Conservation (phyloP, 2,888 invertebrate genomes). For the Mimachlamys varia region DNA sequence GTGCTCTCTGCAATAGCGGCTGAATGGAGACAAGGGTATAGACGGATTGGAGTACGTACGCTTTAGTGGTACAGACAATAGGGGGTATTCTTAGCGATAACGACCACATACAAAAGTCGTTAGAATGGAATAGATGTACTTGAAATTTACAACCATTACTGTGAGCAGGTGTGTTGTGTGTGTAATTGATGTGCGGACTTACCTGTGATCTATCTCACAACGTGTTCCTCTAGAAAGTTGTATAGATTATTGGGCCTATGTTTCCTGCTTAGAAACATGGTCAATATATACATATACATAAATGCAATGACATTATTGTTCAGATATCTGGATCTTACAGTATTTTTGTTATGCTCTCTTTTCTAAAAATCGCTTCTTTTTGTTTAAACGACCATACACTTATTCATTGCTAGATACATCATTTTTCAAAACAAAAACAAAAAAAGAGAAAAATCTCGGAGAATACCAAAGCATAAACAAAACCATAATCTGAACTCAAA, state of each 20-base stretch:
- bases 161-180: not conserved
- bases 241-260: not conserved
- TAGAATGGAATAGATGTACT: not conserved
- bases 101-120: not conserved
- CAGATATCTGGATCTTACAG: no score
- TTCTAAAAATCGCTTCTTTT: no score
- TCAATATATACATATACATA: no score
- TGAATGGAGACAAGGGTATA: not conserved
- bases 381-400: no score
- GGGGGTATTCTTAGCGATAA: not conserved
- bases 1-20: constrained; percentile 16
- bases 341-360: no score
- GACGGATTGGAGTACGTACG: not conserved
- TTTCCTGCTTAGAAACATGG: not conserved
- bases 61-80: constrained; percentile 9
- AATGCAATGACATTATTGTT: no score
- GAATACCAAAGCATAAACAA: no score
- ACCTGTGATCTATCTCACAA: not conserved
- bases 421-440: no score
- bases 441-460: no score
- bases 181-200: not conserved
- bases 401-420: no score
- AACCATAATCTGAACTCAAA: no score
- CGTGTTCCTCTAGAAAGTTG: not conserved
- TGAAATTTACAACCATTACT: not conserved